Base-by-base conservation (phyloP, 2,888 invertebrate species). In the Xylota segnis region DNA sequence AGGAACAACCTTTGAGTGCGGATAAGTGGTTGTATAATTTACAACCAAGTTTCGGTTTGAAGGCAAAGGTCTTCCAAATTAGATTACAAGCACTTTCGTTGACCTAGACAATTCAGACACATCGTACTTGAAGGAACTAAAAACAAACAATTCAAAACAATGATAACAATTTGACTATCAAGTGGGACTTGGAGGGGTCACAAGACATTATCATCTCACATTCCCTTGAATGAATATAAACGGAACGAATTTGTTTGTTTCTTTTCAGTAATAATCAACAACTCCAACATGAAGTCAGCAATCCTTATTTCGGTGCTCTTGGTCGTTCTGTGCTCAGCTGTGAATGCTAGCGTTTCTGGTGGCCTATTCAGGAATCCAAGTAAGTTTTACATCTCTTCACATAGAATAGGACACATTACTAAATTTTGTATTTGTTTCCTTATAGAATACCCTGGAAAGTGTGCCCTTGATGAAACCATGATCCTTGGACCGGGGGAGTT, bases 371-470 rank as follows among this genome's bases (percentile, higher is more conserved):
- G 76, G 16, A 76, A 86, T 77, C 76, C 86, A 68, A 37, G 86
- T 86, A 63, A 63, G 72, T 77, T 68, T 12, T 12, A 29, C 1
- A 12, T 3, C 3, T 12, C 3, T 12, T 40, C 27, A 6, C 5
- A 9, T 32, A n/a, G n/a, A n/a, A n/a, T 58, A 7, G 2, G n/a
- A 47, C 27, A 12, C 12, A 5, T 5, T 12, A 59, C 12, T 16
- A 29, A 4, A 27, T 14, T 14, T 9, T n/a, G 12, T 14, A 12
- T 54, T n/a, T 18, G 29, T 29, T 7, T 29, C 40, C 12, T 37
- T 50, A 32, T 10, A 86, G 86, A 82, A 68, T 81, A 86, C 29
- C 86, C 86, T 43, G 86, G 86, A 40, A 86, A 56, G 50, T 86
- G 86, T 16, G 56, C 71, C 9, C 76, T 86, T 34, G 86, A 66